phyloP scores from a whole-genome alignment of 2,888 invertebrate genomes.

The Iselma pallidipennis region DNA sequence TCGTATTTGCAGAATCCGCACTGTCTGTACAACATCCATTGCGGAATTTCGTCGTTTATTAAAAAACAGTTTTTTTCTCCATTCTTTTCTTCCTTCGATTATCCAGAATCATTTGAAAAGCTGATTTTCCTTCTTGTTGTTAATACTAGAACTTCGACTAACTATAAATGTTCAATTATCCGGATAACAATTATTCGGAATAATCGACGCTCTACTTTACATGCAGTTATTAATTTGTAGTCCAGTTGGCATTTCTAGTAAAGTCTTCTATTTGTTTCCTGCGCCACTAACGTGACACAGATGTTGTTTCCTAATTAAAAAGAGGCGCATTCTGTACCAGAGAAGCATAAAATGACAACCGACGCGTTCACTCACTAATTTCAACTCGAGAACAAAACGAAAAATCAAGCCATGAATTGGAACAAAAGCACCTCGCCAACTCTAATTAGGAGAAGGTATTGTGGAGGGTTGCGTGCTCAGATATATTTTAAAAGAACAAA shows the following conservation, averaged over 20 bases:
- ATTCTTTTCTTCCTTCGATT: background rate
- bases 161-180: too few species aligned
- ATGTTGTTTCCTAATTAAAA: conserved; percentile 55
- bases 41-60: background rate
- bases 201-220: too few species aligned
- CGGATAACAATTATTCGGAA: too few species aligned
- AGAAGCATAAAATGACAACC: conserved; percentile 43
- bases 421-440: conserved; percentile 41
- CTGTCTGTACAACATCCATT: too few species aligned
- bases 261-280: conserved; percentile 39
- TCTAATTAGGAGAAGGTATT: conserved; percentile 49
- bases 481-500: conserved; percentile 46
- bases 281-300: conserved; percentile 50
- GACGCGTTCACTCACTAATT: conserved; percentile 45
- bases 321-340: conserved; percentile 40
- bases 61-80: background rate
- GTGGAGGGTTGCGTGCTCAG: conserved; percentile 43
- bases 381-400: conserved; percentile 38
- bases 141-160: too few species aligned
- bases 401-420: conserved; percentile 42
- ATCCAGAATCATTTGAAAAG: too few species aligned
- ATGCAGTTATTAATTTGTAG: too few species aligned
- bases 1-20: background rate
- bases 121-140: too few species aligned
- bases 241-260: conserved; percentile 4